Evolutionary conservation across 2,888 invertebrate genomes (phyloP), one percentile per base, ranked within the genome.

Genomic region (Ophraella communa): DNA sequence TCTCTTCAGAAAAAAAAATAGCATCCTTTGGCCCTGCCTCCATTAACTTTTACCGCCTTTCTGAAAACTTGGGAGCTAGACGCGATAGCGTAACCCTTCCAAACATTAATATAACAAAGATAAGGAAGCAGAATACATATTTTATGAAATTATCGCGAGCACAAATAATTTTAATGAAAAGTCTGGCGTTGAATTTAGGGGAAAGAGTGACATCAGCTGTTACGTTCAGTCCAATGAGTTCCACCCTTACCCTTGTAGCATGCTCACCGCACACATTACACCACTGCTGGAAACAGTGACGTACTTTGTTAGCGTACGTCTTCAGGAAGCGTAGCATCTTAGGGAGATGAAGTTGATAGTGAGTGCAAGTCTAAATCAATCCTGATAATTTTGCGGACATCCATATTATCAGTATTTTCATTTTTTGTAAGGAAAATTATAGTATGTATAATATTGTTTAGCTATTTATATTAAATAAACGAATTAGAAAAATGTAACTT

Each of bases 161-260:
- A 76, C 78, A 80, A 81, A 82, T 82, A 81, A 82, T 82, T 82
- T 82, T 81, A 81, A 82, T 82, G 82, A 82, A 82, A 82, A 82
- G 78, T 81, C 80, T 76, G 79, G 75, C 76, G 74, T 69, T 71
- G 75, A 72, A 74, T 77, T 77, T 75, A 73, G 79, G 79, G 78
- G 78, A 77, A 76, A 79, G 81, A 82, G 81, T 83, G 83, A 83
- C 83, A 83, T 83, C 83, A 83, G 83, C 83, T 83, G 83, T 83
- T 83, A 83, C 80, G 80, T 80, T 77, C 83, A 81, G 81, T 83
- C 81, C 77, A 82, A 79, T 82, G 82, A 78, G 61, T 80, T 77
- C 78, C 82, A 80, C 83, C 83, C 82, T 77, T 76, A 80, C 83
- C 83, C 82, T 77, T 76, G 73, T 72, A 62, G 74, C 74, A 78